Percentiles rank a stretch among this genome's conserved stretches.
These are phyloP conservation scores for Ephydatia muelleri DNA, from an alignment of 37 sponge, comb jelly and placozoan species.

Conservation along the genomic window DNA sequence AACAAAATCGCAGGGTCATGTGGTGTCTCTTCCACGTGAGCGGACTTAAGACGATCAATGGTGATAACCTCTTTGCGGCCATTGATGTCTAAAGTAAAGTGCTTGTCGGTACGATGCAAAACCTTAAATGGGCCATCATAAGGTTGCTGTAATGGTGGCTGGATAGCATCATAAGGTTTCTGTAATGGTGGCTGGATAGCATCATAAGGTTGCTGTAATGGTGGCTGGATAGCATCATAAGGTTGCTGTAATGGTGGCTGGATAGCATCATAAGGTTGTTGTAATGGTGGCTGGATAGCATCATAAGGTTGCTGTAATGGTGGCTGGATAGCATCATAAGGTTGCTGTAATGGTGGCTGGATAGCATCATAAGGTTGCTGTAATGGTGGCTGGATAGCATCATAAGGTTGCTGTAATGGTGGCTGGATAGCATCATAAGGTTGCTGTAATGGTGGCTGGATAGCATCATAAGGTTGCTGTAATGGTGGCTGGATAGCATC, in stretches of 20 bases:
- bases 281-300: conserved; percentile 21
- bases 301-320: too few species aligned
- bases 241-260: too few species aligned
- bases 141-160: conserved; percentile 30
- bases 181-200: conserved; percentile 24
- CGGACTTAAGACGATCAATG: conserved; percentile 44
- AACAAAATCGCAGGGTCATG: too few species aligned
- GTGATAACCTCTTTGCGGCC: neutral
- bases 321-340: conserved; percentile 20
- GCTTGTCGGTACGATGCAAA: conserved; percentile 6
- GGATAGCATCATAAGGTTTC: conserved; percentile 34
- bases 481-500: too few species aligned
- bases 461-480: conserved; percentile 47
- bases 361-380: conserved; percentile 41
- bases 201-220: too few species aligned
- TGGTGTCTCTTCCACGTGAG: conserved; percentile 7
- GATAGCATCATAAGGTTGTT: conserved; percentile 37
- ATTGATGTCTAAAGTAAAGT: conserved; percentile 32
- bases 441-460: conserved; percentile 25
- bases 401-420: conserved; percentile 40
- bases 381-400: conserved; percentile 31
- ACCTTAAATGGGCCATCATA: conserved; percentile 52
- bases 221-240: conserved; percentile 25
- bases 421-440: conserved; percentile 58
- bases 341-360: too few species aligned